A percentile compares a stretch with the other conserved stretches of the same genome.
Conservation (phyloP, 2,888 invertebrate genomes). For the Onchidella celtica region DNA sequence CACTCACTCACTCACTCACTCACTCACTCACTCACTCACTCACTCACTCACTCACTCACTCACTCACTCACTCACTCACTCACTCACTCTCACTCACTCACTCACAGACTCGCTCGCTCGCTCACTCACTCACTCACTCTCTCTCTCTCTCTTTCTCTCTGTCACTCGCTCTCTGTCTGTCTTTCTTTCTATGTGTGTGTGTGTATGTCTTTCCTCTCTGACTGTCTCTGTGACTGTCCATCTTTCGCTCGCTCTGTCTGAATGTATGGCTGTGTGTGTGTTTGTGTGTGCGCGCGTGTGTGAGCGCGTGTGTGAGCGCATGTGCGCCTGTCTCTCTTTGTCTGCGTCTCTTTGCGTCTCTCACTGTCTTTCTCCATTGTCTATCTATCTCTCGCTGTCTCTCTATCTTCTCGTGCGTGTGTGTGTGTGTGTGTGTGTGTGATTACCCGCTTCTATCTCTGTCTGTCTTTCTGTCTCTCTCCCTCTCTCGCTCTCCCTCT, state of each 20-base stretch:
- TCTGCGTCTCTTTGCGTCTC: background rate
- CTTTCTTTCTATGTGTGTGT: too few species aligned
- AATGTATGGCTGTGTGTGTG: too few species aligned
- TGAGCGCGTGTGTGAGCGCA: background rate
- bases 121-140: conserved; percentile 4
- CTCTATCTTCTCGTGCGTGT: background rate
- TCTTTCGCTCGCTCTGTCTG: too few species aligned
- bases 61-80: conserved; percentile 24
- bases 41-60: conserved; percentile 17
- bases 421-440: conserved; percentile 10
- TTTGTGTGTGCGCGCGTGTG: too few species aligned
- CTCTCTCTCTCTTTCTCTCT: background rate
- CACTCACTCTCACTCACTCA: conserved; percentile 24
- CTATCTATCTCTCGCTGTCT: background rate
- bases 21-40: conserved; percentile 26
- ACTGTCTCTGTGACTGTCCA: too few species aligned
- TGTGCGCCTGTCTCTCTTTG: conserved; percentile 8
- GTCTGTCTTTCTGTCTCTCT: conserved; percentile 23
- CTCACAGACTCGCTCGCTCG: background rate
- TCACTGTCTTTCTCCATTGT: background rate
- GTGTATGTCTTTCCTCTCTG: too few species aligned
- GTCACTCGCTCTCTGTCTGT: background rate
- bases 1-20: conserved; percentile 24
- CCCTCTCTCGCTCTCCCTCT: conserved; percentile 11
- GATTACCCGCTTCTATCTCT: background rate